These are phyloP conservation scores for Oryzias sinensis DNA, from an alignment of 2,797 vertebrate genomes.

Conservation along the genomic window DNA sequence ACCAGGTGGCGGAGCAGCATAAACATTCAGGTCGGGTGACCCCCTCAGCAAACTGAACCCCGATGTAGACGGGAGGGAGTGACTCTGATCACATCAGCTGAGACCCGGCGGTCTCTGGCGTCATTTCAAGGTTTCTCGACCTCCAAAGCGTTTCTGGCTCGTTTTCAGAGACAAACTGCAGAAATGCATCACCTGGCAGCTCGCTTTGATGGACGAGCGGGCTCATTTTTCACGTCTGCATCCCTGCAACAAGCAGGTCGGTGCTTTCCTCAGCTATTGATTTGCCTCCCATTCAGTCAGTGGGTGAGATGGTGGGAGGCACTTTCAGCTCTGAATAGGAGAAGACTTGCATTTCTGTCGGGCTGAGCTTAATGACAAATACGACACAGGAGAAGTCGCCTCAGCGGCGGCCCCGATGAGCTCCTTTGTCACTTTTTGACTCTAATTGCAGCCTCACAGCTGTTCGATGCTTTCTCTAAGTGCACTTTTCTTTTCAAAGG, in stretches of 20 bases:
- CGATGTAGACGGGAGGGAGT: too few species aligned
- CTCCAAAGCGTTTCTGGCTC: too few species aligned
- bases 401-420: not conserved
- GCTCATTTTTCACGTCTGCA: not conserved
- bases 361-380: not conserved
- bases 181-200: too few species aligned
- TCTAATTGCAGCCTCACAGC: not conserved
- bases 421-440: not conserved
- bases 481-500: not conserved
- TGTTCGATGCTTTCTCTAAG: not conserved
- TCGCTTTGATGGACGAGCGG: too few species aligned
- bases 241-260: not conserved
- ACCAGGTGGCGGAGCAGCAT: constrained; percentile 42
- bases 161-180: too few species aligned
- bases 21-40: not conserved
- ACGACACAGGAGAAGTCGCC: not conserved
- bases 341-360: too few species aligned
- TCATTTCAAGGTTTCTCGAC: too few species aligned
- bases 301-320: not conserved
- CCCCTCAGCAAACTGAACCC: too few species aligned
- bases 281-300: not conserved
- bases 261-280: not conserved
- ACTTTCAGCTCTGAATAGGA: not conserved
- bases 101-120: too few species aligned
- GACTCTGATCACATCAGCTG: too few species aligned